Evolutionary conservation across 2,888 invertebrate genomes (phyloP), one percentile per base, ranked within the genome.

Genomic region (Drosophila lutescens): DNA sequence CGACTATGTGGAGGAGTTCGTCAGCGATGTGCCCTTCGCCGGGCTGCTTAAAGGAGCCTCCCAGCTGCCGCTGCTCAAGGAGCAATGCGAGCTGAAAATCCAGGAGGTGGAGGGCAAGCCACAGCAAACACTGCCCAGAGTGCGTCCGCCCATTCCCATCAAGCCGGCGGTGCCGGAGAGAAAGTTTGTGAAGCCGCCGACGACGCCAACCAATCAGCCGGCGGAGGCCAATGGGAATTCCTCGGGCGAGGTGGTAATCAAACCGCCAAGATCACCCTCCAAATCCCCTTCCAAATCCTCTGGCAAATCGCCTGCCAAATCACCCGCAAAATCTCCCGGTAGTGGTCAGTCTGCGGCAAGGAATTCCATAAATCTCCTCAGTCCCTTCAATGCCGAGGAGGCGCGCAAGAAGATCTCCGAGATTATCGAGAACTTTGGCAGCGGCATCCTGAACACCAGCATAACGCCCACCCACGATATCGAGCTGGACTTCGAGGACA

Each of bases 371-470:
- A 94, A 90, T 49, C 84, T 97, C 80, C 94, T 98, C 82, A 97
- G 97, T 90, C 97, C 97, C 3, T 97, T 97, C 92, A 97, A 98
- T 93, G 98, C 98, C 91, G 97, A 98, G 93, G 98, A 98, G 93
- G 90, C 91, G 0, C 98, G 98, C 97, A 97, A 97, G 26, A 97
- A 98, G 93, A 98, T 98, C 87, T 97, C 97, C 51, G 97, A 98
- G 93, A 98, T 98, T 88, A 97, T 98, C 96, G 97, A 97, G 46
- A 97, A 97, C 2, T 97, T 98, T 90, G 98, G 98, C 70, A 96
- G 96, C 77, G 96, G 96, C 62, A 94, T 97, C 38, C 95, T 96
- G 13, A 90, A 86, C 63, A 88, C 89, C 4, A 85, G 88, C 58
- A 84, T 89, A 9, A 89, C 90, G 17, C 89, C 89, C 34, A 89